Evolutionary conservation across 2,888 invertebrate species (phyloP), one percentile per base, ranked within the genome.

Genomic region (Dolichomitus sp.): DNA sequence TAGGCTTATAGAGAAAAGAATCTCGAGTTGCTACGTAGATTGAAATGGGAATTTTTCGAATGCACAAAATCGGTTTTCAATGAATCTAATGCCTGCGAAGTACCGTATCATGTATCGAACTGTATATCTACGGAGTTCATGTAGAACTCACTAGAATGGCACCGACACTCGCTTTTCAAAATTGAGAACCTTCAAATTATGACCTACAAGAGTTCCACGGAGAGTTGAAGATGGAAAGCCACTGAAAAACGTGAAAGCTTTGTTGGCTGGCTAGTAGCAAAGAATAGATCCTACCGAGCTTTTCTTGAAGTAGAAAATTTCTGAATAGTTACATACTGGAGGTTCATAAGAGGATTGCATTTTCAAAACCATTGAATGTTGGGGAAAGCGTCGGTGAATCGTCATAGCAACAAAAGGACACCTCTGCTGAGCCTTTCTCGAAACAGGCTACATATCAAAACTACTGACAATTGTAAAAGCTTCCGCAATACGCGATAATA

Each of bases 1-100:
- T 61, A 37, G 37, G 11, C 2, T 19, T 14, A 12, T 27, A 11
- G 4, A 5, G 1, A 1, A 30, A 40, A 37, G 37, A 40, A 61
- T 40, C 37, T 33, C 37, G 59, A 37, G 45, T 45, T 68, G 27
- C 40, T 73, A 69, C 48, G 68, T 50, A 57, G 54, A 76, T 83
- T 76, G 76, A 83, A 76, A 73, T 40, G 37, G 68, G 73, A 63
- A 81, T 81, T 73, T 61, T 48, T 68, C 82, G 45, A 42, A 54
- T 59, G 73, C 9, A 50, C 61, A 37, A 19, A 45, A 33, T 48
- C 61, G 48, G 23, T 33, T n/a, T 61, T 48, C 9, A 2, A 19
- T 19, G 63, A 11, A 19, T 23, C 23, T 23, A 0, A 63, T 4
- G 12, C 9, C 27, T 23, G n/a, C 14, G 12, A 0, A 63, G 27